These are phyloP conservation scores for Hexactinellida sp. DNA, from an alignment of 37 sponge, comb jelly and placozoan genomes.

Conservation along the genomic window DNA sequence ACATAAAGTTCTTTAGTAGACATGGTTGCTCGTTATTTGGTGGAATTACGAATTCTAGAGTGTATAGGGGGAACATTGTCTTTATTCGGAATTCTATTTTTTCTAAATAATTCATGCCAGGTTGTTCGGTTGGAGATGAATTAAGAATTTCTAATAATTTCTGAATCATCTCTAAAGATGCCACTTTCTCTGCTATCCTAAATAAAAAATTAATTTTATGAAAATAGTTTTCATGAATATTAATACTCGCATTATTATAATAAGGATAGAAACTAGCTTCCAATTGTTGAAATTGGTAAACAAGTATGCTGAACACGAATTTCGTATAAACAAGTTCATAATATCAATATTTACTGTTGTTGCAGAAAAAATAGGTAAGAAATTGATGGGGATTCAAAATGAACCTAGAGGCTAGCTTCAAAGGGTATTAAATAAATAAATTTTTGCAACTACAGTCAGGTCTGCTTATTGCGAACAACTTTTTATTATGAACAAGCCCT, in stretches of 20 bases:
- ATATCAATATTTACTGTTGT: too few relatives aligned
- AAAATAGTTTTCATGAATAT: neutral
- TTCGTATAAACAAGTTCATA: neutral
- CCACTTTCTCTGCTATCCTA: neutral
- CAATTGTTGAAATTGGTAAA: too few relatives aligned
- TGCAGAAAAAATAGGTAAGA: too few relatives aligned
- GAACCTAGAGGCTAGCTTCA: too few relatives aligned
- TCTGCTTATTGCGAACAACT: too few relatives aligned
- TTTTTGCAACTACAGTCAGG: too few relatives aligned
- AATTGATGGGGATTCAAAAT: too few relatives aligned
- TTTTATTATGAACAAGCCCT: too few relatives aligned
- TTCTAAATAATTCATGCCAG: neutral
- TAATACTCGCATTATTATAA: too few relatives aligned
- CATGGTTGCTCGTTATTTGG: neutral
- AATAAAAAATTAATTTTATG: neutral
- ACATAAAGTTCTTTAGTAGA: neutral
- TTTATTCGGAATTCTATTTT: neutral
- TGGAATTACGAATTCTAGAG: neutral
- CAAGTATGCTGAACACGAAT: too few relatives aligned
- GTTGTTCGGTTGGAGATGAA: neutral
- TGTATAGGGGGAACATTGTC: neutral
- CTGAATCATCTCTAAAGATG: neutral
- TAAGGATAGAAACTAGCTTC: too few relatives aligned
- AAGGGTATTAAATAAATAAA: too few relatives aligned
- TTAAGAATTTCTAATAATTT: neutral